Conservation (phyloP, 2,888 invertebrate species). For the Noctua janthina region DNA sequence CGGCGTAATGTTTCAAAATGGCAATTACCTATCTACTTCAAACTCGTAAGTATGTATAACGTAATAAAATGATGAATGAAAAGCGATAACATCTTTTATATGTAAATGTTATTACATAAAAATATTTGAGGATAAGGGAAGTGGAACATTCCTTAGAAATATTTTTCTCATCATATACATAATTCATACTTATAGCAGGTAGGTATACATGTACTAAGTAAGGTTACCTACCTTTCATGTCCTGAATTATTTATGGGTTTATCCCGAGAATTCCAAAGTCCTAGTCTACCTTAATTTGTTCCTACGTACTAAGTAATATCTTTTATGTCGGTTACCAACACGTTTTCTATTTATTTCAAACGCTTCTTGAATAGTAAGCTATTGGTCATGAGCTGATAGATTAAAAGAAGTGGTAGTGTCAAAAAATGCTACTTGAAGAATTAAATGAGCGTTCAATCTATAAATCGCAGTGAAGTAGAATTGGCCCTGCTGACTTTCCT, state of each 20-base stretch:
- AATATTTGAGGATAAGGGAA: slow-evolving; percentile 42
- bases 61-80: slow-evolving; percentile 48
- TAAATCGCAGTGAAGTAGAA: neutral
- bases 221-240: slow-evolving; percentile 26
- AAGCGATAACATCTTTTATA: slow-evolving; percentile 48
- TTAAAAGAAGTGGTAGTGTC: neutral
- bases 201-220: slow-evolving; percentile 20
- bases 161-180: slow-evolving; percentile 52
- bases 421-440: neutral
- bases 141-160: slow-evolving; percentile 21
- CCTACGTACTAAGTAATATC: neutral
- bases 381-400: neutral
- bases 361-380: neutral
- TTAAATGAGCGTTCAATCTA: neutral
- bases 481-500: neutral
- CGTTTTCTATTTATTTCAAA: neutral
- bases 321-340: neutral
- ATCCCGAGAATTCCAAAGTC: slow-evolving; percentile 8
- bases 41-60: slow-evolving; percentile 24
- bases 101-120: slow-evolving; percentile 56
- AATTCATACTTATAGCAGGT: slow-evolving; percentile 24
- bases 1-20: slow-evolving; percentile 19
- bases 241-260: slow-evolving; percentile 46
- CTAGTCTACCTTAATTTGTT: slow-evolving; percentile 27
- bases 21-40: slow-evolving; percentile 21